Conservation (phyloP, 53 echinoderm and acorn worm genomes). For the Antedon mediterranea region DNA sequence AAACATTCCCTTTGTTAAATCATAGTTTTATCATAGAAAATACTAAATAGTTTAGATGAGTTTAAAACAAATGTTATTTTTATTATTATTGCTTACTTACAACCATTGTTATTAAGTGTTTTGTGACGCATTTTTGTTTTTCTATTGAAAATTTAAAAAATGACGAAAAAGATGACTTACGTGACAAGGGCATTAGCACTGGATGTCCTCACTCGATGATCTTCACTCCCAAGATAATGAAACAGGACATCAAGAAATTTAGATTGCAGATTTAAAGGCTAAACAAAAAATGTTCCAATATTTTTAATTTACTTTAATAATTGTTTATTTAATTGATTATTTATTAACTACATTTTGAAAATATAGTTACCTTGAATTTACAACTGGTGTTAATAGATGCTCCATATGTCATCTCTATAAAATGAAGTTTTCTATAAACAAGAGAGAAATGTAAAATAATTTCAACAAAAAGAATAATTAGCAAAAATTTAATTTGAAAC, state of each 20-base stretch:
- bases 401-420: not conserved
- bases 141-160: too few relatives aligned
- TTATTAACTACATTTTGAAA: not conserved
- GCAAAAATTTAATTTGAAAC: too few relatives aligned
- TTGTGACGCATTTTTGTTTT: too few relatives aligned
- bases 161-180: constrained; percentile 56
- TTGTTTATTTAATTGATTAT: not conserved
- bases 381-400: not conserved
- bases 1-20: too few relatives aligned
- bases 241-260: constrained; percentile 53
- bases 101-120: too few relatives aligned
- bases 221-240: constrained; percentile 54
- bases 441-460: not conserved
- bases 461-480: too few relatives aligned
- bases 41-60: too few relatives aligned
- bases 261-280: constrained; percentile 21
- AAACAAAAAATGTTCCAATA: not conserved
- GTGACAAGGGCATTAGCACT: constrained; percentile 63
- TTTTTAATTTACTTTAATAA: not conserved
- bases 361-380: not conserved
- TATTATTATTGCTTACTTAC: too few relatives aligned
- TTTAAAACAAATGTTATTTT: too few relatives aligned
- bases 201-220: constrained; percentile 59
- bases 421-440: not conserved
- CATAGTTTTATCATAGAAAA: too few relatives aligned